Conservation (phyloP, 2,888 invertebrate genomes). For the Apamea monoglypha region DNA sequence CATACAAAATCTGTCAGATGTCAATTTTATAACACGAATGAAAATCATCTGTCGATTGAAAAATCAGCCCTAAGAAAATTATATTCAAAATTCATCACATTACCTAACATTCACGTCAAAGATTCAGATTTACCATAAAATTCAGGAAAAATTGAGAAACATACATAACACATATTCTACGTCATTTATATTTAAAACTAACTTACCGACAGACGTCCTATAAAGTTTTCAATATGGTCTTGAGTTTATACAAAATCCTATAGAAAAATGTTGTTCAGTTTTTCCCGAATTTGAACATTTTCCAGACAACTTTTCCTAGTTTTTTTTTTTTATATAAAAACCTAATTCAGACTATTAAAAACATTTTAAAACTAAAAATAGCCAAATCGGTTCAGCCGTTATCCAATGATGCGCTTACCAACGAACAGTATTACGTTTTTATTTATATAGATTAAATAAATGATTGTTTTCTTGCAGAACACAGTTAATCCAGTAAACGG, state of each 20-base stretch:
- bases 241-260: not conserved
- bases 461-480: constrained; percentile 91
- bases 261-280: not conserved
- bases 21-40: too few relatives aligned
- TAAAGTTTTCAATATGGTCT: not conserved
- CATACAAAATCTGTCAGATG: too few relatives aligned
- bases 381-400: not conserved
- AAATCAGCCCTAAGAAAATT: too few relatives aligned
- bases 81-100: not conserved
- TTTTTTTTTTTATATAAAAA: too few relatives aligned
- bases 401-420: not conserved
- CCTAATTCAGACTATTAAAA: not conserved
- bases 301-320: not conserved
- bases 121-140: not conserved
- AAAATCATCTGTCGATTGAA: too few relatives aligned
- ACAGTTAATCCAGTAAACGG: constrained; percentile 98
- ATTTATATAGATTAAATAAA: constrained; percentile 4
- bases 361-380: not conserved
- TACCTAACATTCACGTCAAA: not conserved
- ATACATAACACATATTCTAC: constrained; percentile 1
- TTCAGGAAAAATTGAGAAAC: not conserved
- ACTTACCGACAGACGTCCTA: not conserved
- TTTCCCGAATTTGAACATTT: not conserved
- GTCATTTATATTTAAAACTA: constrained; percentile 7
- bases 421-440: not conserved